Conservation (phyloP, 2,797 vertebrate genomes). For the Lacerta viridis region DNA sequence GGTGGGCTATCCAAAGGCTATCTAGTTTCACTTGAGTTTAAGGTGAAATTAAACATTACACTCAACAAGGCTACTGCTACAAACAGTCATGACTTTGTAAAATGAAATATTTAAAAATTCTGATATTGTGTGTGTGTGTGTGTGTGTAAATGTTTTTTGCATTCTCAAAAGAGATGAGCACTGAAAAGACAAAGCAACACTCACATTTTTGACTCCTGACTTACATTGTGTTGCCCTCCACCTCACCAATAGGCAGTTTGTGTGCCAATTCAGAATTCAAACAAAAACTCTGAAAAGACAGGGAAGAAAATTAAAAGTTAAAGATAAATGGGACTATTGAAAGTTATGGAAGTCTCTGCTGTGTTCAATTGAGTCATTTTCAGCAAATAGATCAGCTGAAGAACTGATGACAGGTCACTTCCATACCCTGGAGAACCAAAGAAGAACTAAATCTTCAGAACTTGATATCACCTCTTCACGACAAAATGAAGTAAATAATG, state of each 20-base stretch:
- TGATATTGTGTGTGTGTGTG: neutral
- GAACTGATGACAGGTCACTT: neutral
- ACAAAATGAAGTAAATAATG: neutral
- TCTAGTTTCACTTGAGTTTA: neutral
- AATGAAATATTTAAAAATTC: neutral
- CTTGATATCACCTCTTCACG: neutral
- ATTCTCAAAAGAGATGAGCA: neutral
- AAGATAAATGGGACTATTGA: neutral
- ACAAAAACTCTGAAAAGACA: neutral
- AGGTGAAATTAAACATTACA: neutral
- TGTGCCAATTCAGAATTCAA: neutral
- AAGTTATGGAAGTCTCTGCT: neutral
- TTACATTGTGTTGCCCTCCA: neutral
- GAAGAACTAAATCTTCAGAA: neutral
- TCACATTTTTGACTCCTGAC: neutral
- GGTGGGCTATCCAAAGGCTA: neutral
- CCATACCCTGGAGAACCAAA: neutral
- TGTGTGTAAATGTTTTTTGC: neutral
- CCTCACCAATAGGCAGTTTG: neutral
- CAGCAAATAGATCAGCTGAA: neutral
- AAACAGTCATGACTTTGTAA: neutral
- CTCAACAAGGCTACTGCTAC: neutral
- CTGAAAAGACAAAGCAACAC: neutral
- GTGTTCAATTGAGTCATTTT: neutral
- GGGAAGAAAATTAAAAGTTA: neutral